A percentile compares a stretch with the other conserved stretches of the same genome.
Conservation (phyloP, 2,888 invertebrate species). For the Kryphioiulus occultus region DNA sequence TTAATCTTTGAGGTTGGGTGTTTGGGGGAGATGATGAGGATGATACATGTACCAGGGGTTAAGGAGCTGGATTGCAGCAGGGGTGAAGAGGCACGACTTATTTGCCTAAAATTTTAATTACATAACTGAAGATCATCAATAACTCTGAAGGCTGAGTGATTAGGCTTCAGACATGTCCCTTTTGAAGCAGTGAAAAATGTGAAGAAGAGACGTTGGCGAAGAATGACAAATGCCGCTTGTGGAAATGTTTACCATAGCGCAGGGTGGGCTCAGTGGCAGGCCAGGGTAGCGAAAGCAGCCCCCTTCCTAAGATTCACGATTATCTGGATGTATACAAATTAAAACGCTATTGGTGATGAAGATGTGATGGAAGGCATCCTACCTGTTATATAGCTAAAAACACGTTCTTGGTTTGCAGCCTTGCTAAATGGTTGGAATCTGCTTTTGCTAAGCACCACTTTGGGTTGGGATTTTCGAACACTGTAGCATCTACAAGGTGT, state of each 20-base stretch:
- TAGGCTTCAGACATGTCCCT: slow-evolving; percentile 15
- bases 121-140: slow-evolving; percentile 51
- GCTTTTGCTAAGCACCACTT: not conserved
- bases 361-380: not conserved
- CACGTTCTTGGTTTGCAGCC: not conserved
- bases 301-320: not conserved
- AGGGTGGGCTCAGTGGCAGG: slow-evolving; percentile 14
- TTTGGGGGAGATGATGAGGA: not conserved
- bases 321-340: not conserved
- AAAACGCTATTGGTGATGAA: not conserved
- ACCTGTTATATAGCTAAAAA: not conserved
- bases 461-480: not conserved
- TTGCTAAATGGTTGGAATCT: not conserved
- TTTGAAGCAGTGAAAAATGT: not conserved
- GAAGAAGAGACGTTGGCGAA: not conserved
- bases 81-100: slow-evolving; percentile 43
- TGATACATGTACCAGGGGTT: not conserved
- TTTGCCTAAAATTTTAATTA: slow-evolving; percentile 52
- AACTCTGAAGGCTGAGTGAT: slow-evolving; percentile 47
- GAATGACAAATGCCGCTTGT: not conserved
- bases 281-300: not conserved
- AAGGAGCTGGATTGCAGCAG: not conserved
- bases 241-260: not conserved
- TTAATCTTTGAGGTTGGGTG: not conserved
- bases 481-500: too few species aligned